Conservation (phyloP, 92 coral and sea anemone species). For the Phymanthus crucifer region DNA sequence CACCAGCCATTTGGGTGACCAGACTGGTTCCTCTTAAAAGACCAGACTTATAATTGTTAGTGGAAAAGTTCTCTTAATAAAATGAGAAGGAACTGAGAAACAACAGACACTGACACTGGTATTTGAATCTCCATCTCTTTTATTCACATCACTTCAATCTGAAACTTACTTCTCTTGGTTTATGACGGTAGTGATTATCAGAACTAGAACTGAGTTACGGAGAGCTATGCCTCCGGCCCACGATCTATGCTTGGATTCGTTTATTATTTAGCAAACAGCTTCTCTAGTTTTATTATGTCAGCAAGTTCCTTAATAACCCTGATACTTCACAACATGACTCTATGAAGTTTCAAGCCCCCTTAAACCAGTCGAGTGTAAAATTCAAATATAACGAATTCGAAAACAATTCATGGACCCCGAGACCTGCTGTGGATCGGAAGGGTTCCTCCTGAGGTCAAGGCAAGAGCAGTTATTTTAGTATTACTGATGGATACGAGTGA, state of each 20-base stretch:
- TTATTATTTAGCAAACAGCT: slow-evolving; percentile 83
- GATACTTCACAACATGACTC: slow-evolving; percentile 10
- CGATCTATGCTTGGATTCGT: slow-evolving; percentile 68
- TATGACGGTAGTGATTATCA: not conserved
- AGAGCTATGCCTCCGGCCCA: slow-evolving; percentile 37
- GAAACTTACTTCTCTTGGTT: not conserved
- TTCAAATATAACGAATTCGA: not conserved
- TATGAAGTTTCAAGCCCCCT: slow-evolving; percentile 6
- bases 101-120: not conserved
- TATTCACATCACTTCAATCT: slow-evolving; percentile 12
- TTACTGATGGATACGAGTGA: not conserved
- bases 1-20: slow-evolving; percentile 23
- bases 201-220: not conserved
- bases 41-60: slow-evolving; percentile 11
- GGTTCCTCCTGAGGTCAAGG: not conserved
- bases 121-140: slow-evolving; percentile 4
- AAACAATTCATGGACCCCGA: not conserved
- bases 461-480: not conserved
- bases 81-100: not conserved
- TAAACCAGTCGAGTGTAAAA: slow-evolving; percentile 15
- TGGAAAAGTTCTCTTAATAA: not conserved
- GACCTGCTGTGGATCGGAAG: slow-evolving; percentile 1
- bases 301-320: slow-evolving; percentile 81
- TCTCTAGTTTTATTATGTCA: slow-evolving; percentile 87
- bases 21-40: not conserved